phyloP scores from a whole-genome alignment of 37 sponge, comb jelly and placozoan species.

The Aplysina aerophoba region DNA sequence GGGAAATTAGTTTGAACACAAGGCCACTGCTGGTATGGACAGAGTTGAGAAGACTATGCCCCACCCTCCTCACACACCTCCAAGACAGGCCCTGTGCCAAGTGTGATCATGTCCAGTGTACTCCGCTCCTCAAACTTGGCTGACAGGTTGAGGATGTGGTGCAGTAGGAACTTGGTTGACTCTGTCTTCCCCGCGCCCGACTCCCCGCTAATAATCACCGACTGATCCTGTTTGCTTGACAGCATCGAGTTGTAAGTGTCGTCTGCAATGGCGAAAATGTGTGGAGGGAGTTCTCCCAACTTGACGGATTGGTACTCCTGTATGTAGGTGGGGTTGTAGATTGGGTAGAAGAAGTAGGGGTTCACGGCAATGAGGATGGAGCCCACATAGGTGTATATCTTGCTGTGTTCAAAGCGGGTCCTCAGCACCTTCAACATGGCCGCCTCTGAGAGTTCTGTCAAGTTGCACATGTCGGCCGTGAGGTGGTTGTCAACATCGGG shows the following conservation, averaged over 20 bases:
- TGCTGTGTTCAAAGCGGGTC: conserved; percentile 78
- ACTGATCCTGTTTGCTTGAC: conserved; percentile 68
- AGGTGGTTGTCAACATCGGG: conserved; percentile 36
- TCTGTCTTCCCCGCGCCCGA: conserved; percentile 96
- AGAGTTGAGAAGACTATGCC: background rate
- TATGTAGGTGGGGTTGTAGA: conserved; percentile 89
- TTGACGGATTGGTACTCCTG: conserved; percentile 68
- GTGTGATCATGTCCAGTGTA: conserved; percentile 79
- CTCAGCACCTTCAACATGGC: conserved; percentile 77
- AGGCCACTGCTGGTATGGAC: background rate
- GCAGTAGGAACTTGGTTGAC: conserved; percentile 88
- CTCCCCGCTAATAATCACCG: conserved; percentile 93
- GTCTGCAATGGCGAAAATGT: conserved; percentile 94
- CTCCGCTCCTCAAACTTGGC: conserved; percentile 75
- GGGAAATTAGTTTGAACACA: background rate
- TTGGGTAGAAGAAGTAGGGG: conserved; percentile 85
- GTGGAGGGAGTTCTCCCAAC: conserved; percentile 78
- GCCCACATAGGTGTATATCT: conserved; percentile 96
- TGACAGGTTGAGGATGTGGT: conserved; percentile 84
- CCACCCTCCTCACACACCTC: conserved; percentile 63
- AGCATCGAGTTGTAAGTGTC: conserved; percentile 83
- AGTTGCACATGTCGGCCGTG: conserved; percentile 79
- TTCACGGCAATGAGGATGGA: conserved; percentile 93
- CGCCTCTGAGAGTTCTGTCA: conserved; percentile 85
- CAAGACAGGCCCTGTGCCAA: conserved; percentile 83